phyloP scores from a whole-genome alignment of 2,113 vertebrate species.

The Catharus fuscescens region DNA sequence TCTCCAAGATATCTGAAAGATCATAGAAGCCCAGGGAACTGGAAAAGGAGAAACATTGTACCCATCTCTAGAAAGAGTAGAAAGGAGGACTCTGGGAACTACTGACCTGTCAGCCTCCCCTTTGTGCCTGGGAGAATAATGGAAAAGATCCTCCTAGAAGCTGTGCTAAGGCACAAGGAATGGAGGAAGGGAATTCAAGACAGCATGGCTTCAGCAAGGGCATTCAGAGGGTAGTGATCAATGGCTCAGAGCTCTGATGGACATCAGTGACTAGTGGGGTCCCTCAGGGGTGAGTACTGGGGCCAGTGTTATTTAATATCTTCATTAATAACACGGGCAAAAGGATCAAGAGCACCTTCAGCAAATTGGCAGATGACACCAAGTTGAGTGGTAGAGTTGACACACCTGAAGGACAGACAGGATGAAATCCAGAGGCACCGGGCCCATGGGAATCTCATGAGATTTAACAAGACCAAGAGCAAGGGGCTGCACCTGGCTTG shows the following conservation, averaged over 20 bases:
- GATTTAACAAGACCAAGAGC: background rate
- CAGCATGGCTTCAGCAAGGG: background rate
- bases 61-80: background rate
- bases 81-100: background rate
- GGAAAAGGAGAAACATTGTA: background rate
- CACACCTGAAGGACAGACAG: background rate
- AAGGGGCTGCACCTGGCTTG: fast-evolving
- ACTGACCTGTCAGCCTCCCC: too few species aligned
- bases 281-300: background rate
- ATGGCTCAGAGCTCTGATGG: background rate
- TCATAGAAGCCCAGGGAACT: background rate
- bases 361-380: background rate
- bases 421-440: background rate
- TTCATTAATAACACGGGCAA: background rate
- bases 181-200: background rate
- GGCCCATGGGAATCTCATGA: background rate
- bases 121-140: too few species aligned
- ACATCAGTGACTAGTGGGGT: background rate
- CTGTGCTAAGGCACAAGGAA: background rate
- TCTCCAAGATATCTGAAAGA: background rate
- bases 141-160: background rate
- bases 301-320: background rate
- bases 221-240: background rate
- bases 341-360: background rate
- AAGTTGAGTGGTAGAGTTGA: background rate